Conservation (phyloP, 1,140 invertebrate species). For the Drosophila tani region DNA sequence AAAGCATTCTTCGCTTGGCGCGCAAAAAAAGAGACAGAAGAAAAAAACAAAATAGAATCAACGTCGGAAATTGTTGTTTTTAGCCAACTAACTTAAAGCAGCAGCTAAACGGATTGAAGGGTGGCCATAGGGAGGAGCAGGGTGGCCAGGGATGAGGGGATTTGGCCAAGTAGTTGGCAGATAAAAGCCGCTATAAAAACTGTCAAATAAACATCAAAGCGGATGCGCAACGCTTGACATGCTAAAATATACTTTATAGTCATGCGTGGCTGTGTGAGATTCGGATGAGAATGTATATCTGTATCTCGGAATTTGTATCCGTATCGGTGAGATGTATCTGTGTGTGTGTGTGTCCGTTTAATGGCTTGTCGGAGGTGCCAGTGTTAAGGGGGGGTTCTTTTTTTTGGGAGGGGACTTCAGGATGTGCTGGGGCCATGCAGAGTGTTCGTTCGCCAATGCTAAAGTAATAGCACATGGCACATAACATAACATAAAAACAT, state of each 20-base stretch:
- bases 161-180: slow-evolving; percentile 77
- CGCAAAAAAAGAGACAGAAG: slow-evolving; percentile 22
- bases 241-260: slow-evolving; percentile 84
- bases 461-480: slow-evolving; percentile 79
- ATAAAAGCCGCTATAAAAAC: slow-evolving; percentile 84
- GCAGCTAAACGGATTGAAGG: slow-evolving; percentile 33
- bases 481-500: slow-evolving; percentile 74
- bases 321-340: slow-evolving; percentile 41
- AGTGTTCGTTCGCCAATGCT: slow-evolving; percentile 69
- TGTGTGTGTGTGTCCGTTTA: slow-evolving; percentile 31
- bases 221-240: slow-evolving; percentile 84
- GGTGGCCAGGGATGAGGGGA: slow-evolving; percentile 30
- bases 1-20: slow-evolving; percentile 67
- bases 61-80: slow-evolving; percentile 46
- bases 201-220: slow-evolving; percentile 84
- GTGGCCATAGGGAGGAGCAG: slow-evolving; percentile 28
- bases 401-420: not conserved
- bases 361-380: slow-evolving; percentile 49
- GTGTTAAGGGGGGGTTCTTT: not conserved
- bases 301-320: slow-evolving; percentile 28
- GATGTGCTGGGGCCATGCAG: slow-evolving; percentile 42
- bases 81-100: slow-evolving; percentile 44
- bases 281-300: slow-evolving; percentile 45
- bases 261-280: slow-evolving; percentile 68
- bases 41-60: slow-evolving; percentile 15